Percentiles rank a stretch among this genome's conserved stretches.
Evolutionary conservation across 2,888 invertebrate species (phyloP).

Genomic region (Meliscaeva auricollis): DNA sequence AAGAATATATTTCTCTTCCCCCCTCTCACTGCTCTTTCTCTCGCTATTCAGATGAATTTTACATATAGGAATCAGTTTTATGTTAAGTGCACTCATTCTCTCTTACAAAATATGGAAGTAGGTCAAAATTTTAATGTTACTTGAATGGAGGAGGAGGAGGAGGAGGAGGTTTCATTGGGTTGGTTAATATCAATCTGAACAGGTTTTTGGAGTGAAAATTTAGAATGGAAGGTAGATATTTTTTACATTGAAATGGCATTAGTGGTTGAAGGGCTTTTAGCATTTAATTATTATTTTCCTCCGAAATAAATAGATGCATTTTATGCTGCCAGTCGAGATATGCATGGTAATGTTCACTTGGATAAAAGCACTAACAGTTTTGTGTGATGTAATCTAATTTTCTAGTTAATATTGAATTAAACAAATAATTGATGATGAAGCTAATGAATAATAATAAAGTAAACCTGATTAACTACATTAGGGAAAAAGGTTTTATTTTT

Average conservation of each 20-base stretch:
- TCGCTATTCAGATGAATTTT: not conserved
- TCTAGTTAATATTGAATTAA: no score
- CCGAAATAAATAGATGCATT: no score
- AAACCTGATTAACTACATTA: no score
- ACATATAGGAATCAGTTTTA: not conserved
- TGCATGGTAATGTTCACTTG: no score
- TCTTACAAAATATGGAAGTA: constrained; percentile 39
- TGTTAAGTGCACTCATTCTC: constrained; percentile 15
- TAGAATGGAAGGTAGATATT: not conserved
- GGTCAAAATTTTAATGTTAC: constrained; percentile 50
- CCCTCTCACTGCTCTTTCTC: not conserved
- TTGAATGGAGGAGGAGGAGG: no score
- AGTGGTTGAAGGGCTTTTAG: constrained; percentile 28
- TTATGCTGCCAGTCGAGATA: no score
- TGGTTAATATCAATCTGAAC: constrained; percentile 12
- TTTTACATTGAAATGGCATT: constrained; percentile 13
- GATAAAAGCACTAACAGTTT: no score
- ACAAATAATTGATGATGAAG: no score
- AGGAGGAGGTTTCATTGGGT: not conserved
- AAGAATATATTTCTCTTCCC: not conserved
- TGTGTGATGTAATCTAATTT: no score
- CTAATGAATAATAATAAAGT: no score
- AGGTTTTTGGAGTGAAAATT: constrained; percentile 1
- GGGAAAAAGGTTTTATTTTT: no score
- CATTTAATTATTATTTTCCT: constrained; percentile 3